Evolutionary conservation across 2,797 vertebrate species (phyloP).

Genomic region (Denticeps clupeoides): DNA sequence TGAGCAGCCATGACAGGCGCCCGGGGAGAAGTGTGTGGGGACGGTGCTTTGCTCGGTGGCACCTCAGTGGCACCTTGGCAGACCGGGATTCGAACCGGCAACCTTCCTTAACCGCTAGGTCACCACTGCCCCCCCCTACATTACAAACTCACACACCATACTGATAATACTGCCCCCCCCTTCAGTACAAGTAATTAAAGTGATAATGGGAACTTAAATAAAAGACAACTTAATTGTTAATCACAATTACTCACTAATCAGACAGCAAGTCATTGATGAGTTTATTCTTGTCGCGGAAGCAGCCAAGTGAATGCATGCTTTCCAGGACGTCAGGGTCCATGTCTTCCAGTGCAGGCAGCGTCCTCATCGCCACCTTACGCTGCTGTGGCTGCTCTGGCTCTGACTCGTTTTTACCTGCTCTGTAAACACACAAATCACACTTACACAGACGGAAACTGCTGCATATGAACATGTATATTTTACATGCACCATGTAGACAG

Average conservation of each 20-base stretch:
- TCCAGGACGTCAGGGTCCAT: slow-evolving; percentile 88
- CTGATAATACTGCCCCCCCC: too few species aligned
- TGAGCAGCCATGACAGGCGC: too few species aligned
- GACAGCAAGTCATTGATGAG: slow-evolving; percentile 81
- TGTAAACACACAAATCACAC: neutral
- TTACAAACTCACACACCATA: too few species aligned
- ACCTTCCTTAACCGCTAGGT: too few species aligned
- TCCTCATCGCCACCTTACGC: slow-evolving; percentile 72
- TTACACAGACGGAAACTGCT: neutral
- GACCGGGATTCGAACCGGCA: too few species aligned
- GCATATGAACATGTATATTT: neutral
- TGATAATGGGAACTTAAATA: too few species aligned
- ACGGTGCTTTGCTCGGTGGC: too few species aligned
- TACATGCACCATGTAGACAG: neutral
- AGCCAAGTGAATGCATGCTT: slow-evolving; percentile 87
- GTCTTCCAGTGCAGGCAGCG: slow-evolving; percentile 75
- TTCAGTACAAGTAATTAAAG: too few species aligned
- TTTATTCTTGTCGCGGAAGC: slow-evolving; percentile 79
- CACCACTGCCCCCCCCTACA: too few species aligned
- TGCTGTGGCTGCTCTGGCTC: slow-evolving; percentile 58
- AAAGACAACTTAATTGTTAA: too few species aligned
- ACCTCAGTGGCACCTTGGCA: too few species aligned
- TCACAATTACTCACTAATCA: slow-evolving; percentile 70
- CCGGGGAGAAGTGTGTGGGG: too few species aligned
- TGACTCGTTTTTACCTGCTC: slow-evolving; percentile 27